phyloP scores from a whole-genome alignment of 1,140 invertebrate species.

The Lepidostoma basale region DNA sequence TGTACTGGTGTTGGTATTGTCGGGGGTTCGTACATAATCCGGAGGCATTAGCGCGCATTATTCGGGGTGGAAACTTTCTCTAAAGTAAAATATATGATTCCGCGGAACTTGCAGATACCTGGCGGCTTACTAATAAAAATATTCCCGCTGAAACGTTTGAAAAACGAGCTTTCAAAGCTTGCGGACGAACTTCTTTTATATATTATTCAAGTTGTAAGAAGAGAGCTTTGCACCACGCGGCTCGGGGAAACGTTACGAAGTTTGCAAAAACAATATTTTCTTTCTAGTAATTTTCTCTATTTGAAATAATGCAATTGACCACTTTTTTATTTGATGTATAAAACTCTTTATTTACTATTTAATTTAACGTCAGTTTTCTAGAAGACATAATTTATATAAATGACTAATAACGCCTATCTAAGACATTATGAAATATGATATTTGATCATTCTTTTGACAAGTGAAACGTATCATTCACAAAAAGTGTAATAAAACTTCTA shows the following conservation, averaged over 20 bases:
- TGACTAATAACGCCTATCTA: no score
- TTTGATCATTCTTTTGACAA: no score
- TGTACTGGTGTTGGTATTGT: neutral
- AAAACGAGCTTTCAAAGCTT: slow-evolving; percentile 46
- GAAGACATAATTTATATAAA: no score
- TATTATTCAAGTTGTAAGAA: slow-evolving; percentile 46
- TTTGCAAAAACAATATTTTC: no score
- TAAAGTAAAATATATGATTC: slow-evolving; percentile 42
- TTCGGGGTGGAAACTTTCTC: slow-evolving; percentile 36
- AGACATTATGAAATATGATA: no score
- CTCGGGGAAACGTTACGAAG: slow-evolving; percentile 17
- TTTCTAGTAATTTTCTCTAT: neutral
- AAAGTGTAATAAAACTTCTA: no score
- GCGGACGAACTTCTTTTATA: slow-evolving; percentile 47
- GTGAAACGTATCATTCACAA: no score
- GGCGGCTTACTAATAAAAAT: slow-evolving; percentile 45
- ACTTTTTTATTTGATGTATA: no score
- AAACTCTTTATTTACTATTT: no score
- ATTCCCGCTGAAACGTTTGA: slow-evolving; percentile 46
- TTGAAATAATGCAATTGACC: no score
- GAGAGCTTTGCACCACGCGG: slow-evolving; percentile 39
- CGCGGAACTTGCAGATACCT: slow-evolving; percentile 38
- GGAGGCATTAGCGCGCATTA: slow-evolving; percentile 43
- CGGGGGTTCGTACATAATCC: slow-evolving; percentile 32
- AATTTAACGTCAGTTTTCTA: no score